Evolutionary conservation across 2,113 vertebrate genomes (phyloP).

Genomic region (Ammodramus savannarum): DNA sequence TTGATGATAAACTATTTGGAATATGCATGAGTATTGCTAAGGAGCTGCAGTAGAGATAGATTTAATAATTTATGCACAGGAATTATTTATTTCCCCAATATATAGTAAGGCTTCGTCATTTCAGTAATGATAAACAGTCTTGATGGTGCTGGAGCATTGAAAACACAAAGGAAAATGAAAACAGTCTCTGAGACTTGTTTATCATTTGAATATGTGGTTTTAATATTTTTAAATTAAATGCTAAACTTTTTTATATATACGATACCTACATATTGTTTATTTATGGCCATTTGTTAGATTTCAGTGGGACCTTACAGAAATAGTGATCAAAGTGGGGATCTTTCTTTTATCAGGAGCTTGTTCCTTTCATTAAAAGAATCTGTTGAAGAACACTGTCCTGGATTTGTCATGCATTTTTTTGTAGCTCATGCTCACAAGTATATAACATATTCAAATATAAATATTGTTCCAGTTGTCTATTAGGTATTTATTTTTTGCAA

Average conservation of each 20-base stretch:
- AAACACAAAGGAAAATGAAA: conserved; percentile 21
- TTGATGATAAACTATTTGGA: not conserved
- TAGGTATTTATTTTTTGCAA: not conserved
- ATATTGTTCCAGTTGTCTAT: not conserved
- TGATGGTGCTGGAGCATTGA: not conserved
- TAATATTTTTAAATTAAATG: conserved; percentile 45
- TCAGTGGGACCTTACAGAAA: not conserved
- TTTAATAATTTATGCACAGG: conserved; percentile 67
- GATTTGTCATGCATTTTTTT: not conserved
- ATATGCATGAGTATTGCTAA: conserved; percentile 24
- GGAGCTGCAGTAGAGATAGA: conserved; percentile 19
- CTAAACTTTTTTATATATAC: not conserved
- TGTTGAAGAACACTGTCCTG: not conserved
- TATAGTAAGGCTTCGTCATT: not conserved
- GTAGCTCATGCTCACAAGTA: not conserved
- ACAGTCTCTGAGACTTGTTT: not conserved
- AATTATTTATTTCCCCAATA: conserved; percentile 65
- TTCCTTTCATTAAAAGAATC: not conserved
- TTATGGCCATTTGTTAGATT: not conserved
- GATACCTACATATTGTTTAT: not conserved
- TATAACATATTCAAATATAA: not conserved
- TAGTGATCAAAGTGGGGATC: not conserved
- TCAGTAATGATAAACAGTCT: conserved; percentile 3
- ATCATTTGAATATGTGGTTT: conserved; percentile 12
- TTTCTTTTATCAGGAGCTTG: not conserved